Conservation (phyloP, 1,140 invertebrate species). For the Drosophila ogumai region DNA sequence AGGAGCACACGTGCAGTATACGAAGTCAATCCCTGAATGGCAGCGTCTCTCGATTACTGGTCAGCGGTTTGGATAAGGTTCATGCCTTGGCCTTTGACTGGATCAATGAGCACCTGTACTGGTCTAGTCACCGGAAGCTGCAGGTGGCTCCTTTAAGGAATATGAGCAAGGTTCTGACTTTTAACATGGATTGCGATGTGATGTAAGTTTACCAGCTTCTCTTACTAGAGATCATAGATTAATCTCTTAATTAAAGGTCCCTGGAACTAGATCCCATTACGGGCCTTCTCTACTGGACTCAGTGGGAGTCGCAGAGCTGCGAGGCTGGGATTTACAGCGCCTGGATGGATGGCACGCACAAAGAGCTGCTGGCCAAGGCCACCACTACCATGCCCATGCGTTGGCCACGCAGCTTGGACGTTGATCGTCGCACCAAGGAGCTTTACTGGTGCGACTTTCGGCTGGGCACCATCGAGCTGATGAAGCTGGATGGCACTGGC, state of each 20-base stretch:
- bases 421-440: conserved; percentile 91
- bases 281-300: conserved; percentile 91
- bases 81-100: conserved; percentile 90
- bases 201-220: conserved; percentile 47
- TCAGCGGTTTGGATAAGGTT: conserved; percentile 84
- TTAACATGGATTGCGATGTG: conserved; percentile 62
- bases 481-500: conserved; percentile 90
- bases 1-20: conserved; percentile 50
- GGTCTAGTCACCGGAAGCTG: conserved; percentile 87
- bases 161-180: conserved; percentile 60
- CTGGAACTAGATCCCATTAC: conserved; percentile 69
- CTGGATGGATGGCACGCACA: conserved; percentile 92
- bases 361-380: conserved; percentile 85
- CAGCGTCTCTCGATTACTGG: conserved; percentile 73
- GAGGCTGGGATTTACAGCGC: conserved; percentile 87
- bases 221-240: rapidly evolving
- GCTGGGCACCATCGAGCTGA: conserved; percentile 88
- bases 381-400: conserved; percentile 86
- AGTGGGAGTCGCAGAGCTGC: conserved; percentile 85
- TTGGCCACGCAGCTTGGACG: conserved; percentile 95
- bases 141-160: conserved; percentile 68
- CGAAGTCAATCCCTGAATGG: conserved; percentile 65
- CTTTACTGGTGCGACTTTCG: conserved; percentile 91
- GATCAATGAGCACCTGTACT: conserved; percentile 93
- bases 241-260: conserved; percentile 46